Evolutionary conservation across 2,113 vertebrate genomes (phyloP).

Genomic region (Notothenia coriiceps): DNA sequence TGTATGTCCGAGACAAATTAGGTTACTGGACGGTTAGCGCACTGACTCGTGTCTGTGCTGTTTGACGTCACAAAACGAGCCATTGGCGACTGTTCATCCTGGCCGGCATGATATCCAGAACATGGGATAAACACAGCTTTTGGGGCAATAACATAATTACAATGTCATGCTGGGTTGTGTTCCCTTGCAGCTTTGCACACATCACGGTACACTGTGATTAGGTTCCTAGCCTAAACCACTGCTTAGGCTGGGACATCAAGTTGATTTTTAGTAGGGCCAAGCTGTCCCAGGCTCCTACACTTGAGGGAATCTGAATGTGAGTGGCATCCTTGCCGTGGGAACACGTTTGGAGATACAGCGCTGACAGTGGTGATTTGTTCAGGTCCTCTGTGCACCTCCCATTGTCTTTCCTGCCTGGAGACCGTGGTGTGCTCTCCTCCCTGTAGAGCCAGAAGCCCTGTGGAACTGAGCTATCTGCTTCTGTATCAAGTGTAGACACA

Average conservation of each 20-base stretch:
- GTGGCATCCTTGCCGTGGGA: constrained; percentile 6
- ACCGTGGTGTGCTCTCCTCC: constrained; percentile 34
- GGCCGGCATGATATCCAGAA: constrained; percentile 14
- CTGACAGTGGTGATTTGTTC: constrained; percentile 44
- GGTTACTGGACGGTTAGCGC: constrained; percentile 21
- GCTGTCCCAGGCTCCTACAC: constrained; percentile 24
- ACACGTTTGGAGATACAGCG: constrained; percentile 30
- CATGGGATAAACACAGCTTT: constrained; percentile 22
- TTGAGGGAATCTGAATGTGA: constrained; percentile 36
- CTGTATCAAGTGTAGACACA: constrained; percentile 6
- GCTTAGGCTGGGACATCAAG: constrained; percentile 10
- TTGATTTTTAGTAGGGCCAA: constrained; percentile 26
- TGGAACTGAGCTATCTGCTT: constrained; percentile 29
- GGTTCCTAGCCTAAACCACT: constrained; percentile 13
- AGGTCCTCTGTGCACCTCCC: constrained; percentile 31
- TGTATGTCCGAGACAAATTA: constrained; percentile 46
- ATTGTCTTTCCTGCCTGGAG: constrained; percentile 47
- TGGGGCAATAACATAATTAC: constrained; percentile 6
- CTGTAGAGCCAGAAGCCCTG: constrained; percentile 36
- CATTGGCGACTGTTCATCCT: constrained; percentile 7
- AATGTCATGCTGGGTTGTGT: constrained; percentile 25
- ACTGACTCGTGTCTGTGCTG: constrained; percentile 25
- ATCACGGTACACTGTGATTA: constrained; percentile 9
- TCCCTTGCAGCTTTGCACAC: constrained; percentile 36
- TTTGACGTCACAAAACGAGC: constrained; percentile 13